Evolutionary conservation across 2,797 vertebrate genomes (phyloP).

Genomic region (Crocidura indochinensis): DNA sequence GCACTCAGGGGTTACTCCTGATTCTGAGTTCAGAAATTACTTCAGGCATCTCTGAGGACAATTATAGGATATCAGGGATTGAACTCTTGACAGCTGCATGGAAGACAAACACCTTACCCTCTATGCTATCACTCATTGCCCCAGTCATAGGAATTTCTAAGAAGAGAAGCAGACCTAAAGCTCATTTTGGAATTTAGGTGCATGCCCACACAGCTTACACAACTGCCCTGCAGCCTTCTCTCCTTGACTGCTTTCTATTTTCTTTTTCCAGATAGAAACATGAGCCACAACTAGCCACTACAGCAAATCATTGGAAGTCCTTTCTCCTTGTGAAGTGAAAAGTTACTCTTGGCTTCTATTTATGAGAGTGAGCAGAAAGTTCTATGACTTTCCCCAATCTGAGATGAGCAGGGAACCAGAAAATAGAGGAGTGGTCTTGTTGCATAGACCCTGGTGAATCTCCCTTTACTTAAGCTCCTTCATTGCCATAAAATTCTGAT

Average conservation of each 20-base stretch:
- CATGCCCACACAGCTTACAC: background rate
- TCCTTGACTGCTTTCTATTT: background rate
- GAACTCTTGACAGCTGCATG: no score
- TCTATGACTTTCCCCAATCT: background rate
- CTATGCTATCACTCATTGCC: no score
- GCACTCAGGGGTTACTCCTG: no score
- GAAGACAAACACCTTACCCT: no score
- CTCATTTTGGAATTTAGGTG: background rate
- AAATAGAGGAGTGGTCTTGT: background rate
- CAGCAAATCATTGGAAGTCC: background rate
- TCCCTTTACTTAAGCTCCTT: no score
- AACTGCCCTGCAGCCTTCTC: background rate
- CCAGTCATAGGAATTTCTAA: background rate
- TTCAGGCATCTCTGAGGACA: no score
- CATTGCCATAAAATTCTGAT: background rate
- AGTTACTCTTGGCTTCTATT: background rate
- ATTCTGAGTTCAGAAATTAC: no score
- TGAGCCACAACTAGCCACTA: background rate
- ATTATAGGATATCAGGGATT: no score
- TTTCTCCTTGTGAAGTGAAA: slow-evolving; percentile 12
- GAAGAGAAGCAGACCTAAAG: background rate
- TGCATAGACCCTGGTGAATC: no score
- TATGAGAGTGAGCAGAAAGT: background rate
- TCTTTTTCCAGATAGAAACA: background rate
- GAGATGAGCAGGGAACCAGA: background rate